phyloP scores from a whole-genome alignment of 2,888 invertebrate species.

The Itoplectis maculator region DNA sequence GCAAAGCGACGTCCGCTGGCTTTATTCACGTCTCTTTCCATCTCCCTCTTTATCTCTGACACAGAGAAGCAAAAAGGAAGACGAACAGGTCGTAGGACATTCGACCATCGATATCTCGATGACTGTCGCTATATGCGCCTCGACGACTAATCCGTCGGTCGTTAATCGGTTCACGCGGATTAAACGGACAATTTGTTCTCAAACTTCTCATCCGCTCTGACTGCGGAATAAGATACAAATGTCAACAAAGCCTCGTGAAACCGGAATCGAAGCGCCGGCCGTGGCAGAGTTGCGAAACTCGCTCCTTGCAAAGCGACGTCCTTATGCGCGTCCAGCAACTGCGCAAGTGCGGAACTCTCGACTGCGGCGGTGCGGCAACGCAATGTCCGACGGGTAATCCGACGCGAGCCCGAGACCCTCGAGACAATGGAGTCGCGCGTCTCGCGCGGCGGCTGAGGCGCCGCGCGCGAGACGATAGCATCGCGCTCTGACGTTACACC shows the following conservation, averaged over 20 bases:
- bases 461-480: constrained; percentile 27
- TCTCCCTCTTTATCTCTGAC: too few species aligned
- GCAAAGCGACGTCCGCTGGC: too few species aligned
- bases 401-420: constrained; percentile 17
- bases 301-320: constrained; percentile 22
- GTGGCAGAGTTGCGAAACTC: constrained; percentile 8
- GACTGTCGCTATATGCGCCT: too few species aligned
- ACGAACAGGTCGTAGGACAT: too few species aligned
- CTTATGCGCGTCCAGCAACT: constrained; percentile 12
- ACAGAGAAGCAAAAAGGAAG: neutral
- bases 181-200: too few species aligned
- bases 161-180: neutral
- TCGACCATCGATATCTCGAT: neutral
- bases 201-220: neutral
- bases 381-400: constrained; percentile 25
- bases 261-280: neutral
- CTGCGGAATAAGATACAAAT: neutral
- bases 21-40: constrained; percentile 1
- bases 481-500: neutral
- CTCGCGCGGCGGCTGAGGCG: too few species aligned
- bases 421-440: constrained; percentile 33
- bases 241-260: neutral
- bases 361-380: constrained; percentile 12
- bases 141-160: neutral
- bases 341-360: neutral